Evolutionary conservation across 2,113 vertebrate species (phyloP), one percentile per base, ranked within the genome.

Genomic region (Aramus guarauna): DNA sequence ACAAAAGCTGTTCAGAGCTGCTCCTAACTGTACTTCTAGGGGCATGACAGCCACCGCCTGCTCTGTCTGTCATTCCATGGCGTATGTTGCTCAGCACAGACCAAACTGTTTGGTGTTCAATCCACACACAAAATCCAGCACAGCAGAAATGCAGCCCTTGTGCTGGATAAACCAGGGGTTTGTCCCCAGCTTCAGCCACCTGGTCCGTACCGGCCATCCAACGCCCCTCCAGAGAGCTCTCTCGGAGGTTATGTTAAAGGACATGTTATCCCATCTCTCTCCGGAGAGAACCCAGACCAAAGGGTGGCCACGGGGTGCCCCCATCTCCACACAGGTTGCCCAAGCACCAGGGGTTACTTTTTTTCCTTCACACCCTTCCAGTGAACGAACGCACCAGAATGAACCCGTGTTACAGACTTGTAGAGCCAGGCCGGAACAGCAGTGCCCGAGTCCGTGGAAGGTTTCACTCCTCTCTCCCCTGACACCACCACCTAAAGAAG

Each of bases 371-470:
- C 27, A 47, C 9, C 36, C 19, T 37, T 15, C 4, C 36, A 15
- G 52, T 9, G 60, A 55, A 29, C 4, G 7, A 60, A 83, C 45
- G n/a, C 12, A 23, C 15, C 23, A 58, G 64, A 50, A 27, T 9
- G 50, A 75, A 79, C 6, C 6, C 19, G 5, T 11, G 11, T 12
- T 11, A 76, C n/a, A 74, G 18, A 45, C 9, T 2, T 1, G 8
- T 11, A 67, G 69, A 78, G 32, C 56, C 45, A 45, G 13, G 59
- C 63, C 37, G 32, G 30, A 67, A 20, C 16, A 36, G 85, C 76
- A 41, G 29, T 10, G 26, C 30, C 4, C 0, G 21, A 9, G 5
- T 2, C 19, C 0, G 1, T 17, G 39, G 47, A 27, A 20, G 56
- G 22, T 73, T 79, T 50, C 53, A 17, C n/a, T 88, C 21, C 37